Conservation (phyloP, 2,797 vertebrate species). For the Ambastaia sidthimunki region DNA sequence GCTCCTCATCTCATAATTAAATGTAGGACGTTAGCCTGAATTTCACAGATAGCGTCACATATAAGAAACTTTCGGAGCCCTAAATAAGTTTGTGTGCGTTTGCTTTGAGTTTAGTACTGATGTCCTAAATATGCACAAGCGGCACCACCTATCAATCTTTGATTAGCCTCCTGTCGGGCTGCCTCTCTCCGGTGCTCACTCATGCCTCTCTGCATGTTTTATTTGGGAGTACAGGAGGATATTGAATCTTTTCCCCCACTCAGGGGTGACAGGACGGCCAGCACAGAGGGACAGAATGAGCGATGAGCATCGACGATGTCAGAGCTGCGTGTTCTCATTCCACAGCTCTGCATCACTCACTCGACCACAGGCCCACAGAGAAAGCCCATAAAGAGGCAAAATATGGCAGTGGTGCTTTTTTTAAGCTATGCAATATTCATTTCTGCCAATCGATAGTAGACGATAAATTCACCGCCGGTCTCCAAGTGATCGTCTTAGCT, state of each 20-base stretch:
- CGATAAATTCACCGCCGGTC: conserved; percentile 45
- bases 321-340: conserved; percentile 49
- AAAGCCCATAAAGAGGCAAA: conserved; percentile 23
- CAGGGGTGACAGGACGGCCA: conserved; percentile 42
- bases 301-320: conserved; percentile 43
- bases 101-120: neutral
- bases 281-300: conserved; percentile 52
- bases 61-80: conserved; percentile 6
- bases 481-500: conserved; percentile 31
- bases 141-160: conserved; percentile 44
- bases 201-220: conserved; percentile 29
- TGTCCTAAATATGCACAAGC: conserved; percentile 31
- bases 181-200: conserved; percentile 5
- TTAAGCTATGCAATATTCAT: conserved; percentile 55
- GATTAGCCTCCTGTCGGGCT: conserved; percentile 45
- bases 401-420: conserved; percentile 27
- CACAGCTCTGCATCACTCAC: conserved; percentile 40
- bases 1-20: too few relatives aligned
- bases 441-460: conserved; percentile 45
- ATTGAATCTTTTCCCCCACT: conserved; percentile 45
- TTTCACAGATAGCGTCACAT: too few relatives aligned
- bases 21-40: too few relatives aligned
- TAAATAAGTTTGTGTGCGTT: neutral
- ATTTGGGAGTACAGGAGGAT: conserved; percentile 41
- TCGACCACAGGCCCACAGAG: conserved; percentile 12